Percentiles rank a stretch among this genome's conserved stretches.
These are phyloP conservation scores for Lutjanus argentimaculatus DNA, from an alignment of 2,797 vertebrate genomes.

Conservation along the genomic window DNA sequence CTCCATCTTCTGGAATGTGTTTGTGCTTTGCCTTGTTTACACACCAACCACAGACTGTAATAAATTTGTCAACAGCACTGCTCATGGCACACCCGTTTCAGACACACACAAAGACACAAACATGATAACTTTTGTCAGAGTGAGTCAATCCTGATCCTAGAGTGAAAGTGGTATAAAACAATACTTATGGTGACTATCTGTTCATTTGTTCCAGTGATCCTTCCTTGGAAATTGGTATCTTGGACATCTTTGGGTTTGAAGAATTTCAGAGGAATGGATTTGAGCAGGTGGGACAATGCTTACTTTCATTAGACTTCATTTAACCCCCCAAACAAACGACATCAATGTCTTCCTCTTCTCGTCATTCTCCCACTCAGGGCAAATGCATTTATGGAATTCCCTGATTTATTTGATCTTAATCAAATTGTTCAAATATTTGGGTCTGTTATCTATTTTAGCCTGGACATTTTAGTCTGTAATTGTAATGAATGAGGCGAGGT, in stretches of 20 bases:
- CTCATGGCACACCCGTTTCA: conserved; percentile 51
- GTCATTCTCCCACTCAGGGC: conserved; percentile 7
- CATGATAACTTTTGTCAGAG: conserved; percentile 17
- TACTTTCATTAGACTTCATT: neutral
- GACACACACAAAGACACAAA: conserved; percentile 22
- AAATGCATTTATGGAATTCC: conserved; percentile 29
- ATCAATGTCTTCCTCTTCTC: neutral
- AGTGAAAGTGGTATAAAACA: neutral
- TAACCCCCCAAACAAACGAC: neutral
- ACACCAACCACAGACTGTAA: conserved; percentile 55
- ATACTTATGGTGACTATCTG: conserved; percentile 10
- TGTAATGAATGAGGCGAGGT: conserved; percentile 76
- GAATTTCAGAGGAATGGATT: conserved; percentile 94
- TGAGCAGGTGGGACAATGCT: conserved; percentile 89
- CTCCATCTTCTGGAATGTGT: conserved; percentile 72
- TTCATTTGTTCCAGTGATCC: conserved; percentile 84
- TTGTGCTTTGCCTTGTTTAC: conserved; percentile 71
- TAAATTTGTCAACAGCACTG: conserved; percentile 50
- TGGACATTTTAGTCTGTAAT: conserved; percentile 55
- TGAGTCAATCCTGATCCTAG: conserved; percentile 2
- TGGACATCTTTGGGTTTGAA: conserved; percentile 97
- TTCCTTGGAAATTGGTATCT: conserved; percentile 90
- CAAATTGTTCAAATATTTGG: conserved; percentile 62
- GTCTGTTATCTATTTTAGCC: conserved; percentile 51
- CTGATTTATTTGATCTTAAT: conserved; percentile 40